phyloP scores from a whole-genome alignment of 2,888 invertebrate genomes.

The Drosophila subsilvestris region DNA sequence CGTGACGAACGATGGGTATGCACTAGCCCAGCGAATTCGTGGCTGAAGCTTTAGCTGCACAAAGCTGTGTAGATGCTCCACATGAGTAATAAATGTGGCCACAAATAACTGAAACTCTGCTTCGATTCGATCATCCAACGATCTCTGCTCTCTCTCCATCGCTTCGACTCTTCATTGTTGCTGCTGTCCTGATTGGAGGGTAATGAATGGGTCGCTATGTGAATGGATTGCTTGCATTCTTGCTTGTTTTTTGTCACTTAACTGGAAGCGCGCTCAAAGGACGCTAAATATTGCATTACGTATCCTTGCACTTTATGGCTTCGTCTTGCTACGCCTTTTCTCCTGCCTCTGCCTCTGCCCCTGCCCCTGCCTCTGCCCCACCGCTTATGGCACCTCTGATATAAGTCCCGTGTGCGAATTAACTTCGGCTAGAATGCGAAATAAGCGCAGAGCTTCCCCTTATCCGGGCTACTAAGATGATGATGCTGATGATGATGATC shows the following conservation, averaged over 20 bases:
- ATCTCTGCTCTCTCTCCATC: too few species aligned
- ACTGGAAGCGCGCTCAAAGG: constrained; percentile 74
- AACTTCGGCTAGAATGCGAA: constrained; percentile 6
- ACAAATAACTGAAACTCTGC: too few species aligned
- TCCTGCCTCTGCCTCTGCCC: neutral
- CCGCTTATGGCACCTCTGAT: neutral
- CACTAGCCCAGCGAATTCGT: neutral
- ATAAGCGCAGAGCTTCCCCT: neutral
- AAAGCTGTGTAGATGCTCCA: too few species aligned
- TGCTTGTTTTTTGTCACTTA: constrained; percentile 64
- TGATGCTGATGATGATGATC: constrained; percentile 26
- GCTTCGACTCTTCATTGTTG: neutral
- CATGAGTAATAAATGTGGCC: too few species aligned
- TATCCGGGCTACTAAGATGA: constrained; percentile 23
- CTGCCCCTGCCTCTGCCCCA: neutral
- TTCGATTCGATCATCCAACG: too few species aligned
- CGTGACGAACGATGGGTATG: neutral
- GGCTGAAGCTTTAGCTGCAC: too few species aligned
- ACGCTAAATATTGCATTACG: constrained; percentile 77
- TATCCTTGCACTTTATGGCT: constrained; percentile 76
- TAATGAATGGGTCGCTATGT: constrained; percentile 2
- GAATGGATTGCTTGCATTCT: constrained; percentile 1
- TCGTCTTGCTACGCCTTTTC: constrained; percentile 13
- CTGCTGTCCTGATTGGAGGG: neutral
- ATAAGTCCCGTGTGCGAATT: neutral